These are phyloP conservation scores for Crotalus tigris DNA, from an alignment of 2,113 vertebrate species.

Conservation along the genomic window DNA sequence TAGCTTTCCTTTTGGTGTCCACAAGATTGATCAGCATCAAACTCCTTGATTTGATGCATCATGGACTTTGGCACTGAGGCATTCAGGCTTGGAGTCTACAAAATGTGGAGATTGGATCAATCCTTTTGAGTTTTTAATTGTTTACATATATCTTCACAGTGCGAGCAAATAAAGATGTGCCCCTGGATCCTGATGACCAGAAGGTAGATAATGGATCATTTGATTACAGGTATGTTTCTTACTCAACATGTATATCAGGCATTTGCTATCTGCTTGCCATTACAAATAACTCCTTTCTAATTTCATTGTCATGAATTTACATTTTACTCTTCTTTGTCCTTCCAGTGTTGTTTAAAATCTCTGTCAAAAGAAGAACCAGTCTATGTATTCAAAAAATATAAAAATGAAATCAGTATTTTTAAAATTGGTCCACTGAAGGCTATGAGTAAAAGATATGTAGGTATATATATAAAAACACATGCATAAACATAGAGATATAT, in stretches of 20 bases:
- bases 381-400: neutral
- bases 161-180: conserved; percentile 92
- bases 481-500: neutral
- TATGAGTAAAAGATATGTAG: neutral
- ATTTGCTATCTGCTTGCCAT: neutral
- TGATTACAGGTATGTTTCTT: conserved; percentile 88
- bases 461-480: neutral
- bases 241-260: neutral
- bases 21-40: neutral
- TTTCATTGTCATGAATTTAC: neutral
- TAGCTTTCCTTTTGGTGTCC: neutral
- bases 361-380: neutral
- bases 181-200: conserved; percentile 87
- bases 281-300: neutral
- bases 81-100: neutral
- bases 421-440: neutral
- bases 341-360: neutral
- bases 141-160: conserved; percentile 68
- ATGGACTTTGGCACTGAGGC: neutral
- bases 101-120: neutral
- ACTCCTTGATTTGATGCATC: neutral
- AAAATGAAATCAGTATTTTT: neutral
- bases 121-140: neutral
- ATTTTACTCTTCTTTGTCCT: neutral
- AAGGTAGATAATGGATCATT: conserved; percentile 95